These are phyloP conservation scores for Pogonophryne albipinna DNA, from an alignment of 2,797 vertebrate species.

Conservation along the genomic window DNA sequence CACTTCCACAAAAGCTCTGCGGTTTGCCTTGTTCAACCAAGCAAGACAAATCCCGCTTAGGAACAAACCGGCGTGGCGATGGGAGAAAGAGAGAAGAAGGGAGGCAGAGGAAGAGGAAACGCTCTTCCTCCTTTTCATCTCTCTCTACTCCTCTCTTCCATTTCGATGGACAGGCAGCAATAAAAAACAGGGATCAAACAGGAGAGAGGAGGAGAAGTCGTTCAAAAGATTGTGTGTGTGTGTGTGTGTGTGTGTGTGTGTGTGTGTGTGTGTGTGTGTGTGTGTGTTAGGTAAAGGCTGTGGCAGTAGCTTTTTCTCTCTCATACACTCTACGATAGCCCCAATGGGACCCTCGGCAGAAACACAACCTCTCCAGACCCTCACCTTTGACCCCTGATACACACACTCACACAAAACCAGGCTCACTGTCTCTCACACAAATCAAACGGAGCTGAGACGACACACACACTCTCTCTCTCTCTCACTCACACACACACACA, in stretches of 20 bases:
- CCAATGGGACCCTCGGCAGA: constrained; percentile 77
- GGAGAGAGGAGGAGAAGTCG: constrained; percentile 59
- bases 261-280: constrained; percentile 30
- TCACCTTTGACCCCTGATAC: constrained; percentile 81
- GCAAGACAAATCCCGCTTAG: constrained; percentile 82
- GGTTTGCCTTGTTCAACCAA: constrained; percentile 77
- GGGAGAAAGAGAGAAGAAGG: constrained; percentile 48
- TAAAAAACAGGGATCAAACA: constrained; percentile 68
- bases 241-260: constrained; percentile 34
- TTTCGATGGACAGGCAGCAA: constrained; percentile 72
- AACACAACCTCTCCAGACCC: constrained; percentile 83
- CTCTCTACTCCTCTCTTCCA: constrained; percentile 75
- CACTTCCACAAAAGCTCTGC: constrained; percentile 82
- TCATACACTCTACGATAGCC: constrained; percentile 69
- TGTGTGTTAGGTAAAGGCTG: constrained; percentile 45
- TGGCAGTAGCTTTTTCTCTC: constrained; percentile 68
- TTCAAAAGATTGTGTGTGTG: constrained; percentile 45
- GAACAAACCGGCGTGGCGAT: constrained; percentile 74
- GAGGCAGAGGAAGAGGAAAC: constrained; percentile 31
- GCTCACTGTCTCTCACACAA: constrained; percentile 75
- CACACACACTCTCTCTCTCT: constrained; percentile 3
- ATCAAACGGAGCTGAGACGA: constrained; percentile 56
- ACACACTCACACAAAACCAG: constrained; percentile 52
- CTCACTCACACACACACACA: constrained; percentile 1
- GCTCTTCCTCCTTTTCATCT: constrained; percentile 37